These are phyloP conservation scores for Chloroceryle aenea DNA, from an alignment of 2,113 vertebrate genomes.

Conservation along the genomic window DNA sequence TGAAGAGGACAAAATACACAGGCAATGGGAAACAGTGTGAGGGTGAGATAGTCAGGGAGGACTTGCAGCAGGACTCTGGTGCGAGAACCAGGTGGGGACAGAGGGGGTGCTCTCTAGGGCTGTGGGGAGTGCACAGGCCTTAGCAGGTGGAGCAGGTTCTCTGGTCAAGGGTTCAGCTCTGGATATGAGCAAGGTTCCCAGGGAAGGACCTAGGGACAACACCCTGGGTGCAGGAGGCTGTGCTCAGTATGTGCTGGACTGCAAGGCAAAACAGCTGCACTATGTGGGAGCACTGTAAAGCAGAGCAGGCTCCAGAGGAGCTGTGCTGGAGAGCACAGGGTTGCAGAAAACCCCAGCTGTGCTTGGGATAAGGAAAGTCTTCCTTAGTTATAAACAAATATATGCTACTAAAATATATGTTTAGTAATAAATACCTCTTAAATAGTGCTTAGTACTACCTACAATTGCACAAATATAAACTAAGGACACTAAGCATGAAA, in stretches of 20 bases:
- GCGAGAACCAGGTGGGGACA: fast-evolving
- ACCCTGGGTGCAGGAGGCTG: background rate
- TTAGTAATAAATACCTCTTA: background rate
- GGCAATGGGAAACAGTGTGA: background rate
- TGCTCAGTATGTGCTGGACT: background rate
- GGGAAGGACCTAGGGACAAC: background rate
- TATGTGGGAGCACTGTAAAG: background rate
- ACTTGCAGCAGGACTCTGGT: background rate
- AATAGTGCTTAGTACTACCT: background rate
- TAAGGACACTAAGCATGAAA: background rate
- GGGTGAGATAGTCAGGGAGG: background rate
- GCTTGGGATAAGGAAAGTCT: background rate
- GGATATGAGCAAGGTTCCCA: background rate
- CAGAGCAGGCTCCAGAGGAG: background rate
- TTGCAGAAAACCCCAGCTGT: background rate
- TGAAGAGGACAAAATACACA: background rate
- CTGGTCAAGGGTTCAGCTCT: background rate
- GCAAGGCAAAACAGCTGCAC: background rate
- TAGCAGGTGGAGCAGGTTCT: background rate
- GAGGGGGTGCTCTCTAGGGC: background rate
- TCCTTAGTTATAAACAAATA: too few relatives aligned
- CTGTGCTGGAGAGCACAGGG: background rate
- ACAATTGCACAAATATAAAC: background rate
- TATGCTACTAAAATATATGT: too few relatives aligned
- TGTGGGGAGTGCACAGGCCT: background rate